These are phyloP conservation scores for Andinoacara biseriatus DNA, from an alignment of 2,113 vertebrate species.

Conservation along the genomic window DNA sequence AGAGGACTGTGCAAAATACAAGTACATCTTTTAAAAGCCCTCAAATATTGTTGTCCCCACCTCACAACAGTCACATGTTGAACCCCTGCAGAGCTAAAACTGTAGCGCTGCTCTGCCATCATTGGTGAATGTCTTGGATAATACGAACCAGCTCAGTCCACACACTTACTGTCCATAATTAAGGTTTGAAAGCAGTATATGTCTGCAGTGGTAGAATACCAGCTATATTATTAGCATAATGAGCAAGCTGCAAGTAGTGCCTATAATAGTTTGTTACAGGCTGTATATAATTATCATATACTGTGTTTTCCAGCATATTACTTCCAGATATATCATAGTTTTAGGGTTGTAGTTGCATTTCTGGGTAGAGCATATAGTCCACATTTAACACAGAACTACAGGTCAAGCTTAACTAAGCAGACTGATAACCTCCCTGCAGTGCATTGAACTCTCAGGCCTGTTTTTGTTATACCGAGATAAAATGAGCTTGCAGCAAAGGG, in stretches of 20 bases:
- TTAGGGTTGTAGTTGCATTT: not conserved
- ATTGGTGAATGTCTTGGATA: not conserved
- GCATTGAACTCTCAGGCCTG: not conserved
- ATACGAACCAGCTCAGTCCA: not conserved
- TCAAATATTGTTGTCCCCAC: not conserved
- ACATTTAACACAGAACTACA: too few species aligned
- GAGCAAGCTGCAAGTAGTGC: too few species aligned
- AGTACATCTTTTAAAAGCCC: not conserved
- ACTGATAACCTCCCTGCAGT: not conserved
- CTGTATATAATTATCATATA: too few species aligned
- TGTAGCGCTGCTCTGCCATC: not conserved
- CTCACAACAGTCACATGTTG: not conserved
- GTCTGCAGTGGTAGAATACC: too few species aligned
- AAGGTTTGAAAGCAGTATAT: too few species aligned
- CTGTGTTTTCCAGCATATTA: not conserved
- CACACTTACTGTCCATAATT: not conserved
- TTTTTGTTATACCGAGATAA: not conserved
- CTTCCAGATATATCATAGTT: accelerated
- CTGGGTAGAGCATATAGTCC: not conserved
- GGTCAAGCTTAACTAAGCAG: not conserved
- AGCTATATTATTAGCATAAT: too few species aligned
- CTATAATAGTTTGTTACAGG: not conserved
- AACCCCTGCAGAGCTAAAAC: not conserved
- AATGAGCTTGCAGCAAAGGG: accelerated
- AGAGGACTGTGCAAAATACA: not conserved